Evolutionary conservation across 1,140 invertebrate species (phyloP).

Genomic region (Achatina immaculata): DNA sequence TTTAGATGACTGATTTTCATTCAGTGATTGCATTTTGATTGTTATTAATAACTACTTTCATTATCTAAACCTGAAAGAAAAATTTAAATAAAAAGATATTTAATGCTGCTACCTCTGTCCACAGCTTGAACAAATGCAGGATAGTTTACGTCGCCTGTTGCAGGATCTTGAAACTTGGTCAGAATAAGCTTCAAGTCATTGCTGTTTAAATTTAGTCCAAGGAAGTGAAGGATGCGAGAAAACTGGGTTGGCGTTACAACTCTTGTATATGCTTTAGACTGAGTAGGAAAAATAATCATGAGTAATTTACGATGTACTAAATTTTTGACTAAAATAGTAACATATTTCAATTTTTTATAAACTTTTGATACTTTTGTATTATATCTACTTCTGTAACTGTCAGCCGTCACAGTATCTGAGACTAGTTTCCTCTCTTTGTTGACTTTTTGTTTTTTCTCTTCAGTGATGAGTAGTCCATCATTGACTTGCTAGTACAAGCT

Average conservation of each 20-base stretch:
- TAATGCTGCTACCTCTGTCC: constrained; percentile 70
- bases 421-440: no score
- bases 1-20: no score
- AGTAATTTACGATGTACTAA: background rate
- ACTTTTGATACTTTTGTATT: no score
- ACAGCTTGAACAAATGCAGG: constrained; percentile 70
- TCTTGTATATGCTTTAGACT: constrained; percentile 69
- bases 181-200: constrained; percentile 67
- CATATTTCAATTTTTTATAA: background rate
- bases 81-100: no score
- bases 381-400: no score
- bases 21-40: no score
- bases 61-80: no score
- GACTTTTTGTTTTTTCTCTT: no score
- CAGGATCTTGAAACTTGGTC: constrained; percentile 68
- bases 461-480: no score
- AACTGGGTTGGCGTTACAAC: constrained; percentile 69
- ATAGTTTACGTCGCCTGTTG: constrained; percentile 70
- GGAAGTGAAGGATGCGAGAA: constrained; percentile 68
- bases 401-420: no score
- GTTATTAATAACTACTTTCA: no score
- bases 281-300: constrained; percentile 31
- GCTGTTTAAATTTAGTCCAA: constrained; percentile 64
- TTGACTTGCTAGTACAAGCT: no score
- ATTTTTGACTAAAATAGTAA: constrained; percentile 4